Conservation (phyloP, 1,140 invertebrate genomes). For the Rhizoglyphus robini region DNA sequence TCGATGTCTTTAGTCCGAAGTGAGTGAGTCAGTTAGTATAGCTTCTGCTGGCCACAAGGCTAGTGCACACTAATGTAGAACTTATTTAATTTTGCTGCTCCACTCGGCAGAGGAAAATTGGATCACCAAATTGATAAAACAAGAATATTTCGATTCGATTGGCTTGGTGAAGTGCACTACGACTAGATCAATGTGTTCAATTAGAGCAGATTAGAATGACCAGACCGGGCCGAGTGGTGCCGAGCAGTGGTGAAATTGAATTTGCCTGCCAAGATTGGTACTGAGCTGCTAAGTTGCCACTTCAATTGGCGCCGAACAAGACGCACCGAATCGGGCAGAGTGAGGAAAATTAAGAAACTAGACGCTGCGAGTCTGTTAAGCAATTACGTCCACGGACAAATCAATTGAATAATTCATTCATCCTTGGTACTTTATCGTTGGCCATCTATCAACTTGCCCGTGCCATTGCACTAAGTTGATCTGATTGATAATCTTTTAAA, state of each 20-base stretch:
- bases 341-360: neutral
- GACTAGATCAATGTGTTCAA: neutral
- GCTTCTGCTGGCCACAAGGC: too few species aligned
- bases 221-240: too few species aligned
- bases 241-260: neutral
- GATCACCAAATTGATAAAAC: neutral
- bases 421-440: neutral
- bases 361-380: too few species aligned
- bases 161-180: neutral
- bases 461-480: too few species aligned
- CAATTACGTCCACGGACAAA: too few species aligned
- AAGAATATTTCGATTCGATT: neutral
- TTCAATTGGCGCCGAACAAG: neutral
- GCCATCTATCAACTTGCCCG: neutral
- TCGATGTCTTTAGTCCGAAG: too few species aligned
- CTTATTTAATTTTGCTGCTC: neutral
- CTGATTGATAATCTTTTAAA: constrained; percentile 15
- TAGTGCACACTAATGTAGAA: too few species aligned
- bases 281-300: neutral
- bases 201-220: neutral
- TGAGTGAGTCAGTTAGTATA: too few species aligned
- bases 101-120: neutral
- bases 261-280: neutral
- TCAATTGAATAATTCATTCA: constrained; percentile 8
- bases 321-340: neutral